Base-by-base conservation (phyloP, 2,888 invertebrate species). In the Hanleya hanleyi region DNA sequence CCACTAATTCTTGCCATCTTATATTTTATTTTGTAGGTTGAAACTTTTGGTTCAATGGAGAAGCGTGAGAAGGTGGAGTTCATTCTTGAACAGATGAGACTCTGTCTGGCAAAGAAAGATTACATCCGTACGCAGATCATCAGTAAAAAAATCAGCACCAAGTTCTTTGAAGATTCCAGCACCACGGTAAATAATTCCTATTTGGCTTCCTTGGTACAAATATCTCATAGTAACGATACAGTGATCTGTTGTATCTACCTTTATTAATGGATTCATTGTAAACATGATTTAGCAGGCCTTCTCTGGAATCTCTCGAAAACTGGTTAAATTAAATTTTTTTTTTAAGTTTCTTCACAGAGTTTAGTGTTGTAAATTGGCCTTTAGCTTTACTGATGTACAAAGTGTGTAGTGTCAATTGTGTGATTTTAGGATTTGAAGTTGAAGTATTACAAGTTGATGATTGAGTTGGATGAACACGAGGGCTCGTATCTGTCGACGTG, bases 41-140 rank as follows among this genome's bases (percentile, higher is more conserved):
- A 99, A 92, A 99, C 99, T 0, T 99, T 97, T 88, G 99, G 99
- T 3, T 98, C 98, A 0, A 99, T 99, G 99, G 97, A 98, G 78
- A 97, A 97, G 89, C 93, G 95, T 70, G 99, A 99, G 90, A 98
- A 98, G 92, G 93, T 99, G 1, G 97, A 98, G 86, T 93, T 99
- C 50, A 97, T 99, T 81, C 91, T 99, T 81, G 99, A 99, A 91
- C 99, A 99, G 91, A 99, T 99, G 98, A 93, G 99, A 72, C 92
- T 99, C 9, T 99, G 99, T 89, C 92, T 99, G 69, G 95, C 96
- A 0, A 97, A 97, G 87, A 96, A 97, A 86, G 99, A 99, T 91
- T 98, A 96, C 89, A 95, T 99, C 77, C 94, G 99, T 35, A 98
- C 98, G 6, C 98, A 98, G 90, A 99, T 99, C 78, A 99, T 99